phyloP scores from a whole-genome alignment of 2,113 vertebrate genomes.

The Mugil cephalus region DNA sequence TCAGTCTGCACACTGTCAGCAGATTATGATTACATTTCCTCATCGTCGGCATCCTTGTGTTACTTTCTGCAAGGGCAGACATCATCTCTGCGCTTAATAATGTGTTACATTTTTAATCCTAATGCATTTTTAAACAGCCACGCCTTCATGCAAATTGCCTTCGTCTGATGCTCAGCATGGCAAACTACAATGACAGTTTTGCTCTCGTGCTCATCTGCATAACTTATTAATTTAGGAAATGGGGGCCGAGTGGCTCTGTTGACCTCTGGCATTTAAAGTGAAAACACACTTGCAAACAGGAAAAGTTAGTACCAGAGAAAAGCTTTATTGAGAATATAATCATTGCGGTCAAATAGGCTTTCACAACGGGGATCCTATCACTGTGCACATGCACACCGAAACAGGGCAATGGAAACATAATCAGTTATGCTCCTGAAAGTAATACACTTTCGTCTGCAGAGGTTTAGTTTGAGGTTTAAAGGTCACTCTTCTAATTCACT shows the following conservation, averaged over 20 bases:
- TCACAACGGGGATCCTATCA: no score
- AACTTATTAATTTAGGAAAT: slow-evolving; percentile 47
- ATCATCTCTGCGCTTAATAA: slow-evolving; percentile 38
- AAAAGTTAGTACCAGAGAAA: no score
- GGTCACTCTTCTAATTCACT: no score
- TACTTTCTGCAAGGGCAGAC: slow-evolving; percentile 32
- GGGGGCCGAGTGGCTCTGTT: slow-evolving; percentile 23
- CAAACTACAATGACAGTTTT: slow-evolving; percentile 32
- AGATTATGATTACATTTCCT: slow-evolving; percentile 3
- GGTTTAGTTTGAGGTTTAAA: no score
- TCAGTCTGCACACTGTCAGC: neutral
- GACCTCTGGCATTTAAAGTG: slow-evolving; percentile 47
- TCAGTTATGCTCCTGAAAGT: no score
- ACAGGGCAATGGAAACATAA: no score
- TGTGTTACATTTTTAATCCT: slow-evolving; percentile 58
- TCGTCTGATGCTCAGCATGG: slow-evolving; percentile 29
- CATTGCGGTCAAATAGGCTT: no score
- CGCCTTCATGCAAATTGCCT: slow-evolving; percentile 47
- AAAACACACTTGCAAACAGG: no score
- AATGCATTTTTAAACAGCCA: slow-evolving; percentile 62
- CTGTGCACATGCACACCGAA: no score
- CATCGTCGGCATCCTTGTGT: slow-evolving; percentile 21
- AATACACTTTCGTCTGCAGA: no score
- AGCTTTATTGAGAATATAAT: no score
- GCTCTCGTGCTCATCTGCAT: slow-evolving; percentile 45